Percentiles rank a stretch among this genome's conserved stretches.
These are phyloP conservation scores for Drosophila pseudotakahashii DNA, from an alignment of 2,888 invertebrate genomes.

Conservation along the genomic window DNA sequence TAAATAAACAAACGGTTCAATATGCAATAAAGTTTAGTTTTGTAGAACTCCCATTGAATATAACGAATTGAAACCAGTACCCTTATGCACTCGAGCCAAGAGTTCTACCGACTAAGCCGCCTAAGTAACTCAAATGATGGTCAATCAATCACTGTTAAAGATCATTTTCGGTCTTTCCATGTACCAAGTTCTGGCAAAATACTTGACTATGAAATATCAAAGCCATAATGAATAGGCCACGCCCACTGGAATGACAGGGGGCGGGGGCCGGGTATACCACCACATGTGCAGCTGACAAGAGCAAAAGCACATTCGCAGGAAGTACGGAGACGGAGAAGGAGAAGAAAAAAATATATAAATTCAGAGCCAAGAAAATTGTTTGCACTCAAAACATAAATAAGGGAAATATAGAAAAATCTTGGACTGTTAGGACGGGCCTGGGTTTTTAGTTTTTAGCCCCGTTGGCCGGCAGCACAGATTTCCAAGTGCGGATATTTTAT, in stretches of 20 bases:
- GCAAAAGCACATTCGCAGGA: slow-evolving; percentile 42
- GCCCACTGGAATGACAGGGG: slow-evolving; percentile 10
- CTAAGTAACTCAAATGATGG: slow-evolving; percentile 1
- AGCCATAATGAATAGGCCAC: slow-evolving; percentile 36
- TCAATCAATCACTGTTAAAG: slow-evolving; percentile 3
- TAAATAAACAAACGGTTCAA: no score
- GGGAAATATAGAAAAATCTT: slow-evolving; percentile 36
- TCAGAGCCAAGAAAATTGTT: slow-evolving; percentile 49
- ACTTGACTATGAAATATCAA: slow-evolving; percentile 21
- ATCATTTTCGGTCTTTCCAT: background rate
- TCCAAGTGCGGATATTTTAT: slow-evolving; percentile 77
- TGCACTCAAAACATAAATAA: slow-evolving; percentile 49
- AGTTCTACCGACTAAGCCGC: background rate
- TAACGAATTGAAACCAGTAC: background rate
- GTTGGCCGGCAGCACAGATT: slow-evolving; percentile 54
- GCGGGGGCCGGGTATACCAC: background rate
- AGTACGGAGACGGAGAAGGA: slow-evolving; percentile 5
- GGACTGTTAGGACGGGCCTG: background rate
- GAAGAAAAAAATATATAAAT: slow-evolving; percentile 4
- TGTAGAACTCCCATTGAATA: background rate
- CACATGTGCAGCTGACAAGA: slow-evolving; percentile 77
- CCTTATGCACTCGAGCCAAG: background rate
- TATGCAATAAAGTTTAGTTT: background rate
- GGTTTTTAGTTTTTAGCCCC: slow-evolving; percentile 43
- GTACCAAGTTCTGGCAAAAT: background rate